These are phyloP conservation scores for Motacilla tschutschensis DNA, from an alignment of 2,113 vertebrate genomes.

Conservation along the genomic window DNA sequence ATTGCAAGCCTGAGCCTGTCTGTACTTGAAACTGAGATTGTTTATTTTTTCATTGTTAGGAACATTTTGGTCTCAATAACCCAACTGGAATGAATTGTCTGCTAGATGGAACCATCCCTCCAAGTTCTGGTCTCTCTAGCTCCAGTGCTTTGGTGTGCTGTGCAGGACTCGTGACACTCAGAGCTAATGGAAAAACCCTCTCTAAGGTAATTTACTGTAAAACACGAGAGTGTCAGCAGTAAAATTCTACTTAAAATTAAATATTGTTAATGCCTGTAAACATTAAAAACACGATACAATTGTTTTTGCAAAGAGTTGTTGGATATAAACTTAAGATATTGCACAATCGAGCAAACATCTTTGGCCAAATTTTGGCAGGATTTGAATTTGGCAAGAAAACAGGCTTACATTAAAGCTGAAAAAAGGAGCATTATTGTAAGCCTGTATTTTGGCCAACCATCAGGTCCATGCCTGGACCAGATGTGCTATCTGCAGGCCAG, in stretches of 20 bases:
- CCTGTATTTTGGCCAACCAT: slow-evolving; percentile 53
- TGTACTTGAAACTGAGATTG: slow-evolving; percentile 47
- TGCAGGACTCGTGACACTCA: slow-evolving; percentile 86
- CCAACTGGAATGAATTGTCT: slow-evolving; percentile 89
- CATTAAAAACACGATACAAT: slow-evolving; percentile 56
- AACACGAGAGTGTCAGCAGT: slow-evolving; percentile 29
- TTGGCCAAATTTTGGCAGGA: slow-evolving; percentile 60
- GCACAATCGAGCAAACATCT: slow-evolving; percentile 7
- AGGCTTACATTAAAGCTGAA: slow-evolving; percentile 65
- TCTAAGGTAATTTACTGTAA: slow-evolving; percentile 84
- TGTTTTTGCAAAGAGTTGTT: slow-evolving; percentile 55
- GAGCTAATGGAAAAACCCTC: slow-evolving; percentile 84
- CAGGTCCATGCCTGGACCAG: slow-evolving; percentile 65
- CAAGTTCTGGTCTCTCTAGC: slow-evolving; percentile 93
- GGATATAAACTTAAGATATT: slow-evolving; percentile 63
- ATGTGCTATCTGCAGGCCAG: slow-evolving; percentile 64
- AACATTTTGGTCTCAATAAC: slow-evolving; percentile 79
- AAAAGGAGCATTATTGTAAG: slow-evolving; percentile 59
- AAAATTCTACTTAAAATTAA: slow-evolving; percentile 56
- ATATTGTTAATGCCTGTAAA: slow-evolving; percentile 54
- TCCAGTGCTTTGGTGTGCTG: slow-evolving; percentile 96
- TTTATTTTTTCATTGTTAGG: slow-evolving; percentile 76
- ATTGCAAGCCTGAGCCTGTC: slow-evolving; percentile 60
- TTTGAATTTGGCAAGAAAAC: slow-evolving; percentile 55
- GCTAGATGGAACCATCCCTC: slow-evolving; percentile 90